Evolutionary conservation across 2,888 invertebrate species (phyloP), one percentile per base, ranked within the genome.

Genomic region (Hypena proboscidalis): DNA sequence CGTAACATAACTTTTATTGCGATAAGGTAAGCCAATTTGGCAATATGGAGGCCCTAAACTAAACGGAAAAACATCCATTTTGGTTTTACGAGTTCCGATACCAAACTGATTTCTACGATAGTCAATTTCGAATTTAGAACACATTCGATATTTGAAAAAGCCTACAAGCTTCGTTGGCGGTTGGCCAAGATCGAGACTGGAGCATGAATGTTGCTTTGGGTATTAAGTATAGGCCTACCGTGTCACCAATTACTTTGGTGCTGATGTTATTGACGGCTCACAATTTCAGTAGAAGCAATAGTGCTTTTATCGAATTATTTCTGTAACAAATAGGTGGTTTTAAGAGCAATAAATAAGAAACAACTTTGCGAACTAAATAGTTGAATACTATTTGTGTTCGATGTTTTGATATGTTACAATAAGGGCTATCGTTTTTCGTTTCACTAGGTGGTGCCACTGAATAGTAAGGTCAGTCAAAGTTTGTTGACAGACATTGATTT

Each of bases 131-230:
- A 56, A 67, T 66, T 67, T 64, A 54, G 64, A 52, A 54, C 57
- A 66, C 68, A 74, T 74, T 77, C 66, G 67, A 72, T 75, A 67
- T 76, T 72, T 67, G 70, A 70, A 77, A 74, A 74, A 72, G 67
- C 61, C 65, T 67, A 57, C 55, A 32, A 49, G 55, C 48, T 64
- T 40, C 26, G 43, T 61, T 82, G 83, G 83, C 80, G 46, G 30
- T 30, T 29, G 30, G 70, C 83, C 83, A 83, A 78, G 59, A 67
- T 65, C 54, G 51, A 49, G 54, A 58, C 55, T 27, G 15, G 56
- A 52, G 61, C 66, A 69, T 74, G n/a, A 73, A 74, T 62, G 73
- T 68, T 63, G 17, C 17, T n/a, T n/a, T n/a, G n/a, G 70, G 59
- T 37, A 34, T 26, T 41, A 44, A 48, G 23, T 44, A 42, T n/a